Base-by-base conservation (phyloP, 2,797 vertebrate genomes). In the Neopelma chrysocephalum region DNA sequence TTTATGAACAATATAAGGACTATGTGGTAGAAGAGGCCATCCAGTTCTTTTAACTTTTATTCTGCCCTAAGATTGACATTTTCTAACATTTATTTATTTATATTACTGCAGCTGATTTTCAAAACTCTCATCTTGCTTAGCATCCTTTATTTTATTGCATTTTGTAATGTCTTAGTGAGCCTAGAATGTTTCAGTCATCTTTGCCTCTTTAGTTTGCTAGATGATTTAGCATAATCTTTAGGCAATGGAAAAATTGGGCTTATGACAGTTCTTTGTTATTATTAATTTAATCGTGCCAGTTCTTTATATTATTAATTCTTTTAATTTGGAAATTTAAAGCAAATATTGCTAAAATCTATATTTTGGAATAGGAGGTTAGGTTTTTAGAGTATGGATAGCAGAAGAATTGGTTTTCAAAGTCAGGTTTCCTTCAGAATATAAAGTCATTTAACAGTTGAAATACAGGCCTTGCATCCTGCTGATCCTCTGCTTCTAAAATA, bases 401-500 rank as follows among this genome's bases (percentile, higher is more conserved):
- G 69, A 93, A 87, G 15, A 88, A 82, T 70, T 3, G 0, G 1
- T 69, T 77, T 93, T 48, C 36, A 69, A 69, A 89, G 26, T 31
- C 68, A 72, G 27, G 3, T 36, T 87, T 50, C 42, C 53, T 83
- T 92, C 29, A 83, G 68, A 88, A 68, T 71, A 82, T 64, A 77
- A 89, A 87, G 50, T 57, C 45, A 75, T 90, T 95, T 89, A 66
- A 69, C 68, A 69, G 54, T 26, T 88, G 58, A 78, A 91, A 70
- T 65, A 81, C 60, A 81, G 40, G 29, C 43, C 20, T 91, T 90
- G 58, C 29, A 58, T 64, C 27, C 58, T 91, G 18, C 42, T 96
- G 86, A 78, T 79, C 48, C 70, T 66, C 69, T 96, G 48, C 64
- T 96, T 87, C 70, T 85, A 64, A 83, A 88, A 94, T 90, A 64